Percentiles rank a stretch among this genome's conserved stretches.
phyloP scores from a whole-genome alignment of 2,797 vertebrate species.

The Gymnothorax reevesii region DNA sequence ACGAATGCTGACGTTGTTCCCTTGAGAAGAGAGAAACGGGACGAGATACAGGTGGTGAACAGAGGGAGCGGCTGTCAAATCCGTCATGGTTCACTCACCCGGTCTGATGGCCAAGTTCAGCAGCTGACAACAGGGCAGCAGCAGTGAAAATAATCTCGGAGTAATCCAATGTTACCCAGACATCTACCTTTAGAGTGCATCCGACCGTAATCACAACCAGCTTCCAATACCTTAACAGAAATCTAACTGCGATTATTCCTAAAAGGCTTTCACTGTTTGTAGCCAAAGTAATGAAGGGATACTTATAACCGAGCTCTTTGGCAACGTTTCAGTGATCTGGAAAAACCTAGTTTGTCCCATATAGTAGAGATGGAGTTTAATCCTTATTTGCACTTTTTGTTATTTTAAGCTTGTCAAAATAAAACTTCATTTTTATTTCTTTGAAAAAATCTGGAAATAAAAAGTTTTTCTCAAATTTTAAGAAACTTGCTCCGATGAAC shows the following conservation, averaged over 20 bases:
- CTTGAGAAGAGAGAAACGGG: constrained; percentile 24
- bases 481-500: too few species aligned
- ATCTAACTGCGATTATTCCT: background rate
- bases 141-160: constrained; percentile 37
- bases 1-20: background rate
- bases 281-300: background rate
- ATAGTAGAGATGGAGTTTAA: too few species aligned
- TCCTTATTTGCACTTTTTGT: too few species aligned
- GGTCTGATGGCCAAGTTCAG: constrained; percentile 32
- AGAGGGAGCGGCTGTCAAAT: constrained; percentile 40
- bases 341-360: too few species aligned
- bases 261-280: background rate
- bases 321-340: too few species aligned
- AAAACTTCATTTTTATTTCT: too few species aligned
- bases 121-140: constrained; percentile 40
- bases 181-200: constrained; percentile 42
- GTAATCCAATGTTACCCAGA: constrained; percentile 27
- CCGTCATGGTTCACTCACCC: constrained; percentile 43
- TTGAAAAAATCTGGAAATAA: too few species aligned
- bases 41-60: constrained; percentile 12
- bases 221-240: background rate
- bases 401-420: too few species aligned
- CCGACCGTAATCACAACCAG: constrained; percentile 5
- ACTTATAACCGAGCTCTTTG: background rate
- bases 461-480: too few species aligned